phyloP scores from a whole-genome alignment of 1,140 invertebrate species.

The Euglossa dilemma region DNA sequence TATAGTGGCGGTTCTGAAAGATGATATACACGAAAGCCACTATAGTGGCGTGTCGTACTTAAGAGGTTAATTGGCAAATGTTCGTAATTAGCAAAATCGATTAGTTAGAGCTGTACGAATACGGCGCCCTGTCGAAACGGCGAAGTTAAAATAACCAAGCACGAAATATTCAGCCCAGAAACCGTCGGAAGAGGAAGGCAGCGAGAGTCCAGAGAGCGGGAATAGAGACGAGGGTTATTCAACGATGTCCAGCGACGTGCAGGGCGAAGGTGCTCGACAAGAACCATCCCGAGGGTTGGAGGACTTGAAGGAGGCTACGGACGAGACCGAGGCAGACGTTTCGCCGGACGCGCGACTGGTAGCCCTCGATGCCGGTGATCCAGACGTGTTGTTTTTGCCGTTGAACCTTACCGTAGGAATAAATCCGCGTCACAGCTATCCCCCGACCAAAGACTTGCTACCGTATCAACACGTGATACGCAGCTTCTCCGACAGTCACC shows the following conservation, averaged over 20 bases:
- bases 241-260: slow-evolving; percentile 94
- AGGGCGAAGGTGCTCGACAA: slow-evolving; percentile 86
- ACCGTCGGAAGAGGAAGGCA: slow-evolving; percentile 83
- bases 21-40: too few relatives aligned
- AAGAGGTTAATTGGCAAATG: too few relatives aligned
- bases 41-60: too few relatives aligned
- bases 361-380: slow-evolving; percentile 84
- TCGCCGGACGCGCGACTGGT: slow-evolving; percentile 81
- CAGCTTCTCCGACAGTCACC: slow-evolving; percentile 88
- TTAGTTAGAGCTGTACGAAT: not conserved
- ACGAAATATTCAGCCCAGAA: slow-evolving; percentile 71
- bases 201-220: slow-evolving; percentile 88
- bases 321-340: slow-evolving; percentile 86
- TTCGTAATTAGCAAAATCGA: too few relatives aligned
- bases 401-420: slow-evolving; percentile 86
- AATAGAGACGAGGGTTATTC: slow-evolving; percentile 94
- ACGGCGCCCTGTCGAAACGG: not conserved
- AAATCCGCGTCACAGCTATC: slow-evolving; percentile 87
- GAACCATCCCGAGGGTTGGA: slow-evolving; percentile 85
- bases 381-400: slow-evolving; percentile 87
- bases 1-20: too few relatives aligned
- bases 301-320: slow-evolving; percentile 88
- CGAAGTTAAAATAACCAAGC: not conserved
- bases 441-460: slow-evolving; percentile 86
- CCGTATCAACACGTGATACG: slow-evolving; percentile 88